Conservation (phyloP, 2,113 vertebrate genomes). For the Anarrhichthys ocellatus region DNA sequence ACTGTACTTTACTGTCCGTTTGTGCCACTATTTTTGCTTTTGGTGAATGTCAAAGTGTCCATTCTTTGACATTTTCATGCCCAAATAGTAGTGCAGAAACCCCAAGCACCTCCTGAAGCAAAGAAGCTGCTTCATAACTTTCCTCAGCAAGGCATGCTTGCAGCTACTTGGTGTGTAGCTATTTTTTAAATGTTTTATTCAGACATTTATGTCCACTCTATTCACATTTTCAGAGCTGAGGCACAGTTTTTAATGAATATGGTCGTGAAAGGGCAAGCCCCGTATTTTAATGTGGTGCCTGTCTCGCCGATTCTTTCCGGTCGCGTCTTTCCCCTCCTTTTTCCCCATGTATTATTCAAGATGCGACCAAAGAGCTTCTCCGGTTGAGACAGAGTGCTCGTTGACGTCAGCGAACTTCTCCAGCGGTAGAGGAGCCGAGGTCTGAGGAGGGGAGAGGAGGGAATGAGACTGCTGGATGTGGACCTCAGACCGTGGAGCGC, state of each 20-base stretch:
- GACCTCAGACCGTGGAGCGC: slow-evolving; percentile 53
- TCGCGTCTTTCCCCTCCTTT: slow-evolving; percentile 48
- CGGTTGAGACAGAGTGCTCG: slow-evolving; percentile 42
- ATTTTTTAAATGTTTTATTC: too few relatives aligned
- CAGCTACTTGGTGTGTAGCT: neutral
- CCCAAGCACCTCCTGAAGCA: too few relatives aligned
- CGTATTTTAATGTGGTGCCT: neutral
- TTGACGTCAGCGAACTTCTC: slow-evolving; percentile 80
- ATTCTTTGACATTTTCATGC: neutral
- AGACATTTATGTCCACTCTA: too few relatives aligned
- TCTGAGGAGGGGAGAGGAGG: slow-evolving; percentile 35
- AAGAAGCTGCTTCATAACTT: neutral
- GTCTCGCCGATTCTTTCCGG: slow-evolving; percentile 48
- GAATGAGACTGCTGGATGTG: slow-evolving; percentile 66
- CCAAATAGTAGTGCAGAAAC: neutral
- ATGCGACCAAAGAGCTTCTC: slow-evolving; percentile 50
- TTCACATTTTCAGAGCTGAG: neutral
- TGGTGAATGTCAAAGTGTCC: neutral
- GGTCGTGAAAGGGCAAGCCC: slow-evolving; percentile 11
- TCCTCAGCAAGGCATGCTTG: neutral
- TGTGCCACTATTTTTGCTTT: neutral
- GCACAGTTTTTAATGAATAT: neutral
- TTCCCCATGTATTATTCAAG: slow-evolving; percentile 64
- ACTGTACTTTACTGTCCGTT: neutral
- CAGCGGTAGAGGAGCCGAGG: slow-evolving; percentile 48